phyloP scores from a whole-genome alignment of 2,888 invertebrate species.

The Lithophane semibrunnea region DNA sequence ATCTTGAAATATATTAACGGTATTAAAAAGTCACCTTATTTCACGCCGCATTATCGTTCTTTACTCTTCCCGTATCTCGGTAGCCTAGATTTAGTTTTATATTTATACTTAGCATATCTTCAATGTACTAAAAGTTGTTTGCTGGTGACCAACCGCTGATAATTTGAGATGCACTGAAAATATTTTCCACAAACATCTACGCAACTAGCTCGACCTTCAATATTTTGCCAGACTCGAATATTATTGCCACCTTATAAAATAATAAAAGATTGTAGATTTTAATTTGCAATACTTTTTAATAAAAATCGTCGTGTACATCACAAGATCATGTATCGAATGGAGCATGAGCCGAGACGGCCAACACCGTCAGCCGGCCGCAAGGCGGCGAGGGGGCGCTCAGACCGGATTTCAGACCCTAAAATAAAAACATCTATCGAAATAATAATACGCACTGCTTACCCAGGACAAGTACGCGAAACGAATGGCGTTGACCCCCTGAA shows the following conservation, averaged over 20 bases:
- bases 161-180: slow-evolving; percentile 24
- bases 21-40: slow-evolving; percentile 37
- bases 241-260: neutral
- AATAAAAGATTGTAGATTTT: slow-evolving; percentile 9
- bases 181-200: slow-evolving; percentile 8
- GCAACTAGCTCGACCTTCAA: slow-evolving; percentile 17
- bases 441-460: slow-evolving; percentile 89
- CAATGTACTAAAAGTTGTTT: slow-evolving; percentile 37
- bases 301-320: slow-evolving; percentile 31
- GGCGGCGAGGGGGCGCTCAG: slow-evolving; percentile 86
- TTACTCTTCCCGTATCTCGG: slow-evolving; percentile 53
- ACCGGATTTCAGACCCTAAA: slow-evolving; percentile 90
- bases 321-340: slow-evolving; percentile 64
- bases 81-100: slow-evolving; percentile 52
- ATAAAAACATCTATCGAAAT: slow-evolving; percentile 90
- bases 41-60: slow-evolving; percentile 40
- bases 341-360: slow-evolving; percentile 65
- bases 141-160: slow-evolving; percentile 30
- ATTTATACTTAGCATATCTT: slow-evolving; percentile 40
- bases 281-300: slow-evolving; percentile 11
- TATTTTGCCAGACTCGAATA: neutral
- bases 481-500: slow-evolving; percentile 90
- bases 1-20: slow-evolving; percentile 47
- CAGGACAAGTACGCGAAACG: slow-evolving; percentile 89
- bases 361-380: slow-evolving; percentile 79